Percentiles rank a stretch among this genome's conserved stretches.
phyloP scores from a whole-genome alignment of 2,797 vertebrate genomes.

The Clarias fuscus region DNA sequence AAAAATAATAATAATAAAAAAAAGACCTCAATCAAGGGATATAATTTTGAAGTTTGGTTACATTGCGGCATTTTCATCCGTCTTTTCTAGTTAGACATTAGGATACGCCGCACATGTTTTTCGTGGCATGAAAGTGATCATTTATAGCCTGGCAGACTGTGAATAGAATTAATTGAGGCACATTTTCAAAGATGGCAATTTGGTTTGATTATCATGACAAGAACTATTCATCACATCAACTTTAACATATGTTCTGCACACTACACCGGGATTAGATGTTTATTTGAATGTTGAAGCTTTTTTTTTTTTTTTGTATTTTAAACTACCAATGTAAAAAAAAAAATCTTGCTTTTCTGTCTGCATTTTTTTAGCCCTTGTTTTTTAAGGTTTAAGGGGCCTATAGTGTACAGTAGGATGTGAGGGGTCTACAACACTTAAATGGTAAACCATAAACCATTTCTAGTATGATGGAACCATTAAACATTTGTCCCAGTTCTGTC shows the following conservation, averaged over 20 bases:
- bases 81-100: neutral
- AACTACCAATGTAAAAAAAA: neutral
- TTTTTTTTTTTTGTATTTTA: neutral
- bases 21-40: neutral
- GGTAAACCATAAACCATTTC: neutral
- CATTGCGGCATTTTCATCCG: neutral
- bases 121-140: neutral
- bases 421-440: neutral
- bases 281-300: neutral
- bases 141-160: constrained; percentile 4
- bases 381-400: neutral
- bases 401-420: neutral
- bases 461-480: neutral
- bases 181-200: neutral
- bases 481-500: neutral
- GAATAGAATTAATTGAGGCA: constrained; percentile 10
- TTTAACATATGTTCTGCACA: neutral
- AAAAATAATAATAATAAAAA: neutral
- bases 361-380: neutral
- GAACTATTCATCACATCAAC: constrained; percentile 8
- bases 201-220: constrained; percentile 3
- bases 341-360: neutral
- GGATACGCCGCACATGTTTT: neutral
- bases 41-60: neutral
- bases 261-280: neutral